phyloP scores from a whole-genome alignment of 2,797 vertebrate species.

The Cephalopachus bancanus region DNA sequence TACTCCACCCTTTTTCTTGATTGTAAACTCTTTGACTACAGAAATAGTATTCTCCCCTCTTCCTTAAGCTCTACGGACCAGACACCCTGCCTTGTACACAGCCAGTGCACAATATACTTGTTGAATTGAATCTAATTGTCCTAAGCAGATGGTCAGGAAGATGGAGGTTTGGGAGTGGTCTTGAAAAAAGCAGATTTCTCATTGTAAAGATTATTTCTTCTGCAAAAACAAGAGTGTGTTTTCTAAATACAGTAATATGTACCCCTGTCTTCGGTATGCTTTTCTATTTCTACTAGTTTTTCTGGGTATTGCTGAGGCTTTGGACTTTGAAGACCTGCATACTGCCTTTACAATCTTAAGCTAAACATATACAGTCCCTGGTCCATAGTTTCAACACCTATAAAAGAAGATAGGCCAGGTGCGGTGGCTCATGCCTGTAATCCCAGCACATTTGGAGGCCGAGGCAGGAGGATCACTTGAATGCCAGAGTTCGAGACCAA shows the following conservation, averaged over 20 bases:
- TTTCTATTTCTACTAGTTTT: background rate
- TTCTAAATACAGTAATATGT: background rate
- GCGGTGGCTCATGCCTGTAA: too few relatives aligned
- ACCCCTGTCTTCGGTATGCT: background rate
- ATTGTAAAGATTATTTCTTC: background rate
- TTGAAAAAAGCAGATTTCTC: background rate
- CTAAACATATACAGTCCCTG: background rate
- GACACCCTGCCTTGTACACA: background rate
- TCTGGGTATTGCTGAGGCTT: background rate
- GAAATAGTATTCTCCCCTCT: background rate
- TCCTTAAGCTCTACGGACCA: background rate
- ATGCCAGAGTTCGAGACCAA: too few relatives aligned
- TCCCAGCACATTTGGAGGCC: too few relatives aligned
- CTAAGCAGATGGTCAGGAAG: background rate
- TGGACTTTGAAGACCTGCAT: background rate
- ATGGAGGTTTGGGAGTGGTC: background rate
- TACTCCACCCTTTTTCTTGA: background rate
- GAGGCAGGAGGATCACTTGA: too few relatives aligned
- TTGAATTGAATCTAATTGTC: background rate
- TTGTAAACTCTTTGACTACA: background rate
- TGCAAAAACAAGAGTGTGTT: background rate
- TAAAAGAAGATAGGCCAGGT: background rate
- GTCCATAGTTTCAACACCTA: background rate
- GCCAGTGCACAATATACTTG: background rate
- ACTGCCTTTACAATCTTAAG: background rate